Conservation (phyloP, 2,797 vertebrate genomes). For the Pterois miles region DNA sequence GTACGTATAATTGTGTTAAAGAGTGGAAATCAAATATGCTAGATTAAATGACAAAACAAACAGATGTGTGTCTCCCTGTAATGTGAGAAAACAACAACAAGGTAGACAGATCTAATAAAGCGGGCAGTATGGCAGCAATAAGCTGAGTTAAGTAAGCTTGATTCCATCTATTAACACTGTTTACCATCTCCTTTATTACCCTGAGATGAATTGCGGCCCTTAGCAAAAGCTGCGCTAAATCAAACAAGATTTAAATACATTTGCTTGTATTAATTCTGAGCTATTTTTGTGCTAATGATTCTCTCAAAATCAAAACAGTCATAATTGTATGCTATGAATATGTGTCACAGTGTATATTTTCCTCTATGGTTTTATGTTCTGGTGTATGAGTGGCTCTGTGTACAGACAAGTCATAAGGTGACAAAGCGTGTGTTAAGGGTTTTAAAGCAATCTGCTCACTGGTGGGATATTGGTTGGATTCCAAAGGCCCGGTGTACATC, state of each 20-base stretch:
- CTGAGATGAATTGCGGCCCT: constrained; percentile 63
- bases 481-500: constrained; percentile 65
- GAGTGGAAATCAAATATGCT: constrained; percentile 75
- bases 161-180: constrained; percentile 77
- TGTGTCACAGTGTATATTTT: constrained; percentile 27
- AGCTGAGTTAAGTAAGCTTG: constrained; percentile 68
- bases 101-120: constrained; percentile 72
- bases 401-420: constrained; percentile 57
- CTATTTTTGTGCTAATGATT: constrained; percentile 19
- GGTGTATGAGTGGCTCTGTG: constrained; percentile 19
- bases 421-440: constrained; percentile 62
- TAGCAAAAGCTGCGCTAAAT: constrained; percentile 56
- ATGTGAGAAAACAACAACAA: constrained; percentile 71
- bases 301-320: constrained; percentile 21
- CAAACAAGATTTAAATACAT: constrained; percentile 57
- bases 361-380: constrained; percentile 1
- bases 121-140: constrained; percentile 67
- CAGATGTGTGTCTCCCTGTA: constrained; percentile 68
- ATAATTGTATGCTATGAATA: not conserved
- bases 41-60: constrained; percentile 79
- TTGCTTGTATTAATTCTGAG: constrained; percentile 15
- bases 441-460: constrained; percentile 64
- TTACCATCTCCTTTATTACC: constrained; percentile 73
- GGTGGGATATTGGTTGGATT: constrained; percentile 64
- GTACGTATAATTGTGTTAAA: constrained; percentile 70